phyloP scores from a whole-genome alignment of 2,888 invertebrate genomes.

The Diploptera punctata region DNA sequence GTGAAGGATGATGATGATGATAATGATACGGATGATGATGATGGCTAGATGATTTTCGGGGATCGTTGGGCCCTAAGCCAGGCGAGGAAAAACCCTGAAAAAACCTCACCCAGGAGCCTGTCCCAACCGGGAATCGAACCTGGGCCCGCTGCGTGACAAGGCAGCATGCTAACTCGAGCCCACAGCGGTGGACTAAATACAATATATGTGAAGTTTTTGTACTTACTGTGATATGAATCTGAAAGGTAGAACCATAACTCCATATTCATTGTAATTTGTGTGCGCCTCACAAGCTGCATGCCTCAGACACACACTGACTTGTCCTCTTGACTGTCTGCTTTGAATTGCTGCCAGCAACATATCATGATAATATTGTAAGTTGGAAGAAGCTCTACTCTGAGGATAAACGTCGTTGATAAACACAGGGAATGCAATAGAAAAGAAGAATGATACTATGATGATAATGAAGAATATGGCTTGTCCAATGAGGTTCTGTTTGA shows the following conservation, averaged over 20 bases:
- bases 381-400: background rate
- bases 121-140: too few species aligned
- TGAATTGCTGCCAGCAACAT: background rate
- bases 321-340: background rate
- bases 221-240: conserved; percentile 17
- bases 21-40: too few species aligned
- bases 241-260: conserved; percentile 4
- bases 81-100: too few species aligned
- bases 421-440: conserved; percentile 30
- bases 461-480: conserved; percentile 27
- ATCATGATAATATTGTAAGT: background rate
- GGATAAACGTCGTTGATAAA: conserved; percentile 16
- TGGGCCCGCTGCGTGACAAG: too few species aligned
- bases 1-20: too few species aligned
- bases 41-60: too few species aligned
- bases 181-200: too few species aligned
- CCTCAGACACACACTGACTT: background rate
- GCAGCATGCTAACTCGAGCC: too few species aligned
- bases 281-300: conserved; percentile 19
- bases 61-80: too few species aligned
- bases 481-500: conserved; percentile 32
- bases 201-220: too few species aligned
- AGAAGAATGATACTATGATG: conserved; percentile 25
- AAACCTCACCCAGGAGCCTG: too few species aligned
- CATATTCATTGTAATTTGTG: conserved; percentile 10